These are phyloP conservation scores for Nomada fabriciana DNA, from an alignment of 2,888 invertebrate genomes.

Conservation along the genomic window DNA sequence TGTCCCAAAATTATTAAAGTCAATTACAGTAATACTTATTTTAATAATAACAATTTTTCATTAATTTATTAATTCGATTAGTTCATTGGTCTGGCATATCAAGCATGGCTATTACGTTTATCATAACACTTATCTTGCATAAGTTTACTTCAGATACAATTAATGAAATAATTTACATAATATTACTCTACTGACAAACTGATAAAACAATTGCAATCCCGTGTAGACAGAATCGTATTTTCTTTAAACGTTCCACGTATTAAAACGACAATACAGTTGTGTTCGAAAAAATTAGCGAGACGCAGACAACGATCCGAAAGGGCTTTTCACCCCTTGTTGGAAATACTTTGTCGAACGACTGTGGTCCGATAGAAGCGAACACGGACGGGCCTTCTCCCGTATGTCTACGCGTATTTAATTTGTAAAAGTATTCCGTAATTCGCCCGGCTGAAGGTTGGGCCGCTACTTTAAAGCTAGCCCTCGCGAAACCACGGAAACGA, in stretches of 20 bases:
- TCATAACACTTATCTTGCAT: too few species aligned
- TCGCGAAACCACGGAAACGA: constrained; percentile 63
- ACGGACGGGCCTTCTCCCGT: constrained; percentile 66
- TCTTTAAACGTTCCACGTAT: background rate
- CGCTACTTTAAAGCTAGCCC: constrained; percentile 70
- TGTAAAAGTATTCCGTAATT: constrained; percentile 82
- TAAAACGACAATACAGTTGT: constrained; percentile 56
- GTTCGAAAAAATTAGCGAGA: constrained; percentile 65
- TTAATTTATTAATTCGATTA: too few species aligned
- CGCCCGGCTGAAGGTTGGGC: constrained; percentile 75
- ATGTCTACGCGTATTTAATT: constrained; percentile 80
- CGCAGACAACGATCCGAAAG: constrained; percentile 66
- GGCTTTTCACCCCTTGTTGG: constrained; percentile 76
- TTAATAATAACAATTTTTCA: too few species aligned
- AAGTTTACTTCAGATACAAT: too few species aligned
- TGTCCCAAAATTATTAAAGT: too few species aligned
- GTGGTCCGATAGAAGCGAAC: constrained; percentile 81
- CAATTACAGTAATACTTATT: too few species aligned
- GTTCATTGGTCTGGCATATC: too few species aligned
- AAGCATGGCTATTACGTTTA: too few species aligned
- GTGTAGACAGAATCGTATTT: background rate
- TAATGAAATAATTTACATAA: too few species aligned
- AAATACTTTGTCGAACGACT: constrained; percentile 81
- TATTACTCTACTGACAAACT: background rate
- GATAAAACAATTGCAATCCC: background rate